Base-by-base conservation (phyloP, 2,888 invertebrate species). In the Penaeus monodon region DNA sequence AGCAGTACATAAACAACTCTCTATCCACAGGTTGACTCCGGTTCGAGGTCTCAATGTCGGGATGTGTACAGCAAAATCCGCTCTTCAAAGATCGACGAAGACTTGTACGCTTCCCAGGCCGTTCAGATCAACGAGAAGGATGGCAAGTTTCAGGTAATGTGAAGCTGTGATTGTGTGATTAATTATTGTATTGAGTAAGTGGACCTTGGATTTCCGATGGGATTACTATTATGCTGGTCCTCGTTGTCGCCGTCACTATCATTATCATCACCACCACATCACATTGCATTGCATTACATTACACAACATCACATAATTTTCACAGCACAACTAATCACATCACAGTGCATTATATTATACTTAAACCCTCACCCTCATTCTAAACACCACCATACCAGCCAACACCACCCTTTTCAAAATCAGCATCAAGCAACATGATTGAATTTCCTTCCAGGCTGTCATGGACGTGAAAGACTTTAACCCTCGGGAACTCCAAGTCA, bases 381-480 rank as follows among this genome's bases (percentile, higher is more conserved):
- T 14, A 3, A 49, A 4, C 49, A 49, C 49, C 49, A 49, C 14
- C 49, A 49, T 17, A 14, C 57, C 57, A 14, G 17, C 17, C 57
- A 57, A 3, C 57, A 10, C 57, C 57, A 17, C 17, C 57, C 57
- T 57, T 57, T 57, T 1, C 57, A 20, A 57, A 57, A 57, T 14
- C 57, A 57, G 17, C 0, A 57, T 57, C 44, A 57, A 73, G 7
- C 38, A 57, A 63, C 33, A 79, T 14, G 12, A 63, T 22, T 17
- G 3, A 29, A n/a, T 27, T 77, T 20, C 81, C 49, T 44, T 68
- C 7, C 85, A 89, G 89, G 88, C 84, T 63, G 89, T 89, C 27
- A 89, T 89, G 89, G 89, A 89, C 74, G 89, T 89, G 64, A 89
- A 89, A 57, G 89, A 89, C 38, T 89, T 89, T 81, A 89, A 88